Evolutionary conservation across 1,140 invertebrate species (phyloP), one percentile per base, ranked within the genome.

Genomic region (Nasonia longicornis): DNA sequence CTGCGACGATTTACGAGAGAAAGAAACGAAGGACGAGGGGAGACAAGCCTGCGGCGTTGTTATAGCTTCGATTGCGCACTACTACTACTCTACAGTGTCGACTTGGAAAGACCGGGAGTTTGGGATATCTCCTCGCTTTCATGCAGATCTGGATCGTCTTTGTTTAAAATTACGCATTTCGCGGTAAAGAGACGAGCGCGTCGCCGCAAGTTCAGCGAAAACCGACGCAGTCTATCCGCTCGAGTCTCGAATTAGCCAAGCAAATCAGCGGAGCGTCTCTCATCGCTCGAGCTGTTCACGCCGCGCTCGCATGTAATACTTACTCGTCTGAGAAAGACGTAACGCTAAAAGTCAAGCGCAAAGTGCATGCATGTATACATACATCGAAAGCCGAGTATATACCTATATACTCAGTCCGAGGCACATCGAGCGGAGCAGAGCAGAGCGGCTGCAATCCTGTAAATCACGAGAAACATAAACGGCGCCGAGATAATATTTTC

Each of bases 391-490:
- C 22, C 35, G 69, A 73, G 52, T 0, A 72, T 79, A 48, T 48
- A 48, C 3, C 11, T 48, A 4, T 48, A 14, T 48, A 48, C 10
- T 16, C 26, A 26, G 26, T 26, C 26, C 26, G 26, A 1, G 26
- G 26, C 26, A 26, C 20, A n/a, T 58, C n/a, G 16, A 58, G 52
- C 52, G n/a, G 16, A 42, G 26, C 45, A 26, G 26, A 26, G 26
- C 26, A 2, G 26, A 35, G 26, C 10, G 38, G 72, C 73, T 42
- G 77, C 81, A 80, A 81, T 83, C 81, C 78, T 84, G 83, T 87
- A 86, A 87, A 87, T 87, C 86, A 87, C 76, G 82, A 48, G 70
- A 83, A 84, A 83, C 83, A 83, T 85, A 86, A 85, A 85, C 82
- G 85, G 79, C 78, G 66, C 78, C 73, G 83, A 78, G 82, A 86